A percentile compares a stretch with the other conserved stretches of the same genome.
phyloP scores from a whole-genome alignment of 2,113 vertebrate genomes.

The Odocoileus virginianus region DNA sequence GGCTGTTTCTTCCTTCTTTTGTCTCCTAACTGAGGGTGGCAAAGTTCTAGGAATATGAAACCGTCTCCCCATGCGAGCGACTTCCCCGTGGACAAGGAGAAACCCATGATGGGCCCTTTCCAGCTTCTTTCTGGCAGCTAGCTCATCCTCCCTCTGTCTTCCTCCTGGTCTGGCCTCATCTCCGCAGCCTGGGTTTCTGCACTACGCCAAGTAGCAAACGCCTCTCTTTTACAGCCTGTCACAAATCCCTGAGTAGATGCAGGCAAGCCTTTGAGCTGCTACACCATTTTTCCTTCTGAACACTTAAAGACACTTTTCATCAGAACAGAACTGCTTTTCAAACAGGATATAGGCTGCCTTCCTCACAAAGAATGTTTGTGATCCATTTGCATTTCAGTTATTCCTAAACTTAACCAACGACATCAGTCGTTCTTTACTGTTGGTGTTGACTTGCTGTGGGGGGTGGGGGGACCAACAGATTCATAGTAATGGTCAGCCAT shows the following conservation, averaged over 20 bases:
- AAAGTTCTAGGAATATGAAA: neutral
- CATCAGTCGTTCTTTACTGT: rapidly evolving
- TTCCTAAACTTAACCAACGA: neutral
- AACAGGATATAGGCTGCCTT: neutral
- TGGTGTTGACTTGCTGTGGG: neutral
- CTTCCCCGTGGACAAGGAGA: rapidly evolving
- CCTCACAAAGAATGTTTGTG: neutral
- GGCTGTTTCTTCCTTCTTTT: neutral
- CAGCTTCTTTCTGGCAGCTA: neutral
- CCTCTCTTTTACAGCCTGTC: conserved; percentile 35
- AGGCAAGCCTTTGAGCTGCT: neutral
- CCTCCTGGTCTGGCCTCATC: neutral
- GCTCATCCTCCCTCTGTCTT: neutral
- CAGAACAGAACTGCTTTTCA: neutral
- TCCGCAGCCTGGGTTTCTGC: neutral
- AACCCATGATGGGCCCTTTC: neutral
- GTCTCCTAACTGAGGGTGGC: neutral
- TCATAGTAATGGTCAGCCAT: neutral
- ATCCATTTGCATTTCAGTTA: neutral
- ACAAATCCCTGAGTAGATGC: conserved; percentile 24
- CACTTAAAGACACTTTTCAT: neutral
- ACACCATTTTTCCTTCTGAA: neutral
- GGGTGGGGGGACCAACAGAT: neutral
- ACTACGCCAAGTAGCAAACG: neutral
- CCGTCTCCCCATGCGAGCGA: rapidly evolving